These are phyloP conservation scores for Agrochola lychnidis DNA, from an alignment of 2,888 invertebrate species.

Conservation along the genomic window DNA sequence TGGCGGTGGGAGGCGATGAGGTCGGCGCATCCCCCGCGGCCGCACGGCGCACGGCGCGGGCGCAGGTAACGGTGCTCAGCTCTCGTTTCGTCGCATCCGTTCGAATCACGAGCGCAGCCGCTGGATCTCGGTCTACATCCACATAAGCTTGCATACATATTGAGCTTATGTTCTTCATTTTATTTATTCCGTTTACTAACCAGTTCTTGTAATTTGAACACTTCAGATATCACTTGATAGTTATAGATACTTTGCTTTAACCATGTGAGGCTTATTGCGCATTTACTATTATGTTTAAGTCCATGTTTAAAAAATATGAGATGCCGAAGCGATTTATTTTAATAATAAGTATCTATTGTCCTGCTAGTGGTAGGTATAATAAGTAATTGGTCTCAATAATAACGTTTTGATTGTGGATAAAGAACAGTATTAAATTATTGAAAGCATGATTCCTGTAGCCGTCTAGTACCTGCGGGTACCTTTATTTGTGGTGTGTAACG, in stretches of 20 bases:
- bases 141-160: constrained; percentile 64
- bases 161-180: constrained; percentile 65
- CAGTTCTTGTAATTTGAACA: constrained; percentile 72
- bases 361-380: constrained; percentile 52
- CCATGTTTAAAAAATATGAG: constrained; percentile 80
- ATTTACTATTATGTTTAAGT: constrained; percentile 85
- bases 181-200: constrained; percentile 74
- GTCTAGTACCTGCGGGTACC: constrained; percentile 41
- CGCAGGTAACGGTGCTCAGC: constrained; percentile 86
- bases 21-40: constrained; percentile 73
- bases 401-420: constrained; percentile 69
- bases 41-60: constrained; percentile 65
- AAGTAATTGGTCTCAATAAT: constrained; percentile 64
- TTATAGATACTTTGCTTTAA: constrained; percentile 76
- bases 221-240: constrained; percentile 70
- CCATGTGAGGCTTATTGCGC: constrained; percentile 87
- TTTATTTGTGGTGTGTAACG: constrained; percentile 44
- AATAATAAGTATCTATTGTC: constrained; percentile 78
- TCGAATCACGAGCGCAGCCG: constrained; percentile 69
- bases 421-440: constrained; percentile 77
- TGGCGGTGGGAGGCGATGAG: constrained; percentile 71
- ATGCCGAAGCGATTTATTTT: constrained; percentile 72
- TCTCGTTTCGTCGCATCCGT: constrained; percentile 83
- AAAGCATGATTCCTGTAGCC: constrained; percentile 55
- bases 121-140: constrained; percentile 68